phyloP scores from a whole-genome alignment of 2,797 vertebrate genomes.

The Acrossocheilus wenchowensis region DNA sequence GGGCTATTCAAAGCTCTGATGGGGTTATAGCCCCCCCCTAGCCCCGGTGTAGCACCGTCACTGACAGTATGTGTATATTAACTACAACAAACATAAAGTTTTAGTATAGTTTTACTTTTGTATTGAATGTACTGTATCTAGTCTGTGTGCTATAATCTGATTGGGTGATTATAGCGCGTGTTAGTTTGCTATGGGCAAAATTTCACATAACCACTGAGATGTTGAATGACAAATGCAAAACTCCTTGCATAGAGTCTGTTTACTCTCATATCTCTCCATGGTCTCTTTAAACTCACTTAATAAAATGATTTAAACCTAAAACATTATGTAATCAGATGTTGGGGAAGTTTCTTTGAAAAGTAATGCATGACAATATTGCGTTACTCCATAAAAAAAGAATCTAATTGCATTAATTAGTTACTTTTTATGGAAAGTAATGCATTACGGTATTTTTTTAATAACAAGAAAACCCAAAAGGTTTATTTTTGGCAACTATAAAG shows the following conservation, averaged over 20 bases:
- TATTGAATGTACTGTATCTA: neutral
- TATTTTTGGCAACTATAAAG: neutral
- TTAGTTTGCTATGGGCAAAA: too few species aligned
- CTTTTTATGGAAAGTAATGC: neutral
- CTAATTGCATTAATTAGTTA: neutral
- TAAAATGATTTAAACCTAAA: neutral
- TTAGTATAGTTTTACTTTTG: neutral
- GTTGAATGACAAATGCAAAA: neutral
- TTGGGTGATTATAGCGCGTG: too few species aligned
- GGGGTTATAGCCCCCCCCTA: too few species aligned
- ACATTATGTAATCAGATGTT: neutral
- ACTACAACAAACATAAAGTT: neutral
- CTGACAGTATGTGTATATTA: too few species aligned
- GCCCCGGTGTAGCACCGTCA: too few species aligned
- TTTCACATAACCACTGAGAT: neutral
- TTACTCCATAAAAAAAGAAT: too few species aligned
- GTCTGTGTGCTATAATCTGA: too few species aligned
- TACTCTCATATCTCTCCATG: neutral
- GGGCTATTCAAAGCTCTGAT: too few species aligned
- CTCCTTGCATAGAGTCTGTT: neutral
- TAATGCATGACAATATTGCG: too few species aligned
- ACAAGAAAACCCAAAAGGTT: neutral
- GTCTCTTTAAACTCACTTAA: neutral
- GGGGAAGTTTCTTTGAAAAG: too few species aligned
- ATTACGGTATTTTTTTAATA: neutral